Conservation (phyloP, 2,113 vertebrate species). For the Chroicocephalus ridibundus region DNA sequence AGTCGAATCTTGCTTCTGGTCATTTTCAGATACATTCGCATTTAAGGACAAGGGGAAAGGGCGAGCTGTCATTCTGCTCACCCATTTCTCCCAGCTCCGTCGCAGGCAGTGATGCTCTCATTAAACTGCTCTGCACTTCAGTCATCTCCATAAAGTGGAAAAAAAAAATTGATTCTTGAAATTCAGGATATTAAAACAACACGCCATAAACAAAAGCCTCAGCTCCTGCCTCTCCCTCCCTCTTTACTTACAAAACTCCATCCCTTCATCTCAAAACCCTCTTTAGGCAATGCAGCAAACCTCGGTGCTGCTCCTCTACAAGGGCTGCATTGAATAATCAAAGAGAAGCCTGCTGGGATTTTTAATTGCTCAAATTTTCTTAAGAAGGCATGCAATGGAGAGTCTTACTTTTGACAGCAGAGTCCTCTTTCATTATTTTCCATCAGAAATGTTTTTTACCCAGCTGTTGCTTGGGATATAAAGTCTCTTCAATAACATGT, state of each 20-base stretch:
- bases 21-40: neutral
- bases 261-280: neutral
- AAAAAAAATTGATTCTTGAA: neutral
- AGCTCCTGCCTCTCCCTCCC: neutral
- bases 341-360: neutral
- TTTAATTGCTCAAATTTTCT: conserved; percentile 12
- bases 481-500: neutral
- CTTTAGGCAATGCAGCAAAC: neutral
- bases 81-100: neutral
- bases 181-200: neutral
- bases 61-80: neutral
- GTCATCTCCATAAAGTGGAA: neutral
- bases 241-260: neutral
- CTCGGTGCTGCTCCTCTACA: neutral
- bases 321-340: neutral
- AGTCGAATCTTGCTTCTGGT: neutral
- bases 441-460: neutral
- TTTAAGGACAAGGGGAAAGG: neutral
- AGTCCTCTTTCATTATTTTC: neutral
- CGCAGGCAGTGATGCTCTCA: neutral
- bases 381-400: neutral
- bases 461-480: neutral
- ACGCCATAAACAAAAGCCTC: neutral
- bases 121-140: neutral
- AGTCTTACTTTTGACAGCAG: neutral